These are phyloP conservation scores for Agrypnus murinus DNA, from an alignment of 2,888 invertebrate species.

Conservation along the genomic window DNA sequence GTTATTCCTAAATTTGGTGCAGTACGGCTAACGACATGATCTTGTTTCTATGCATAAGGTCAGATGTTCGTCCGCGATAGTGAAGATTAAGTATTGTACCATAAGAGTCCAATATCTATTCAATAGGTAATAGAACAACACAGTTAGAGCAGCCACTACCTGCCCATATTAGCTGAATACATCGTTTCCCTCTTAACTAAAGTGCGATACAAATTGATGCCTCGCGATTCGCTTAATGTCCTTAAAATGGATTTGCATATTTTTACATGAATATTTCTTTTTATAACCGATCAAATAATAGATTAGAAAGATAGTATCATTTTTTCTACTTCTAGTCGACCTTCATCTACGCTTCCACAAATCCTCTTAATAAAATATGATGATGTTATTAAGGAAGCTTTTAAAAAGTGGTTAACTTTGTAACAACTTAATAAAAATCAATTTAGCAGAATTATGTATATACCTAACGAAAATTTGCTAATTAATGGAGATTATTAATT, in stretches of 20 bases:
- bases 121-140: constrained; percentile 51
- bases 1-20: constrained; percentile 46
- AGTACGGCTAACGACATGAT: constrained; percentile 44
- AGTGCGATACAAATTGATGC: constrained; percentile 54
- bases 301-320: constrained; percentile 34
- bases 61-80: constrained; percentile 51
- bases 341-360: constrained; percentile 13
- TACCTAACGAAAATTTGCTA: no score
- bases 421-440: no score
- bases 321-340: constrained; percentile 14
- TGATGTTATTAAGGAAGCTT: no score
- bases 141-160: constrained; percentile 49
- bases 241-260: constrained; percentile 47
- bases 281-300: constrained; percentile 19
- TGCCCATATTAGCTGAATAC: constrained; percentile 55
- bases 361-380: no score
- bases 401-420: no score
- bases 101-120: constrained; percentile 51
- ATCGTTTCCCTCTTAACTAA: constrained; percentile 55
- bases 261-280: constrained; percentile 21
- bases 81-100: constrained; percentile 55
- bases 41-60: constrained; percentile 50
- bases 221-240: constrained; percentile 40
- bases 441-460: no score
- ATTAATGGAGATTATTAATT: no score